Conservation (phyloP, 2,888 invertebrate genomes). For the Entomobrya multifasciata region DNA sequence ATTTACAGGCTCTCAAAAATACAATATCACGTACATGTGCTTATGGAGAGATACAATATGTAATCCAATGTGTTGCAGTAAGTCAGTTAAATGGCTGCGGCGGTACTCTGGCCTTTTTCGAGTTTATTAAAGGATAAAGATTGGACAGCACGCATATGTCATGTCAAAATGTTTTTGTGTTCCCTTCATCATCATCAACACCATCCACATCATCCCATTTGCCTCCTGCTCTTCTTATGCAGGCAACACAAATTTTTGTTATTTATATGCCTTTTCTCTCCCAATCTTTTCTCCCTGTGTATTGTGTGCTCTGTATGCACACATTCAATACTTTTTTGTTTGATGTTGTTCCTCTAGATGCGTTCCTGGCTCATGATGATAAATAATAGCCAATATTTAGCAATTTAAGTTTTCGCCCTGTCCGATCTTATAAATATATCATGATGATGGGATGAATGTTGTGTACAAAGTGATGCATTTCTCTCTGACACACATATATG, state of each 20-base stretch:
- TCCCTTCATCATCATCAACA: slow-evolving; percentile 62
- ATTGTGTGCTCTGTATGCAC: background rate
- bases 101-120: slow-evolving; percentile 65
- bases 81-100: slow-evolving; percentile 33
- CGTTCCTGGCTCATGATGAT: slow-evolving; percentile 44
- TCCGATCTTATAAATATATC: slow-evolving; percentile 16
- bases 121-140: slow-evolving; percentile 73
- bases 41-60: slow-evolving; percentile 1
- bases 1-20: slow-evolving; percentile 62
- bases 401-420: slow-evolving; percentile 61
- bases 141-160: slow-evolving; percentile 72
- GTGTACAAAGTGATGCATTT: no score
- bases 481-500: no score
- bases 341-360: background rate
- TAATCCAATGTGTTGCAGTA: background rate
- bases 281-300: background rate
- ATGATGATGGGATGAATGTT: no score
- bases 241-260: background rate
- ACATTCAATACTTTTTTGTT: slow-evolving; percentile 35
- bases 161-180: slow-evolving; percentile 67
- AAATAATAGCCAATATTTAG: slow-evolving; percentile 68
- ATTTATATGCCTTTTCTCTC: background rate
- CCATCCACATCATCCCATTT: slow-evolving; percentile 43
- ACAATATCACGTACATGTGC: background rate
- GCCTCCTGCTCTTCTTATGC: slow-evolving; percentile 45